These are phyloP conservation scores for Poeciliopsis gracilis DNA, from an alignment of 2,797 vertebrate species.

Conservation along the genomic window DNA sequence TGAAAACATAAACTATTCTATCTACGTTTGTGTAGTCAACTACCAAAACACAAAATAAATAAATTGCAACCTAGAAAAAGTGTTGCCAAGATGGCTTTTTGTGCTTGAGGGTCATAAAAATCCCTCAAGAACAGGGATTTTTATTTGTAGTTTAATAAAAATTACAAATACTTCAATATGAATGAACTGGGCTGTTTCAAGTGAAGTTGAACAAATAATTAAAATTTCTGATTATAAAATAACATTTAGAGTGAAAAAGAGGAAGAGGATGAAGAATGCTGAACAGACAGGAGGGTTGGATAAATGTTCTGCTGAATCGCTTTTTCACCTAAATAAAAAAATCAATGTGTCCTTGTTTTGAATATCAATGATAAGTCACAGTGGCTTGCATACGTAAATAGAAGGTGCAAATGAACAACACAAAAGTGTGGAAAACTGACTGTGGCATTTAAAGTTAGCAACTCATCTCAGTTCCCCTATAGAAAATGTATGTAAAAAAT, in stretches of 20 bases:
- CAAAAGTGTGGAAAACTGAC: slow-evolving; percentile 37
- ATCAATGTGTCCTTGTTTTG: slow-evolving; percentile 72
- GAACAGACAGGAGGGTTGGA: slow-evolving; percentile 54
- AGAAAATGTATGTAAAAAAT: background rate
- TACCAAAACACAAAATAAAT: background rate
- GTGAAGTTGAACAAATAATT: slow-evolving; percentile 14
- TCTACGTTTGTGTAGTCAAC: background rate
- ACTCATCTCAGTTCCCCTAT: background rate
- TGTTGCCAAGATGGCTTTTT: background rate
- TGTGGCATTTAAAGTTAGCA: slow-evolving; percentile 43
- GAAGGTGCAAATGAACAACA: slow-evolving; percentile 23
- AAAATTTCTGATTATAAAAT: slow-evolving; percentile 9
- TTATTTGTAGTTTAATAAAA: background rate
- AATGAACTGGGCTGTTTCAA: slow-evolving; percentile 11
- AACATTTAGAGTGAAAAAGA: slow-evolving; percentile 5
- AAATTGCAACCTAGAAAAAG: background rate
- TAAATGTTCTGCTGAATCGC: slow-evolving; percentile 67
- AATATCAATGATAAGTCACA: slow-evolving; percentile 64
- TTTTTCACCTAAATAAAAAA: slow-evolving; percentile 64
- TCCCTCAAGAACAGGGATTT: too few species aligned
- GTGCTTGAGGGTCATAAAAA: background rate
- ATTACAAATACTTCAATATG: background rate
- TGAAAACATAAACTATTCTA: slow-evolving; percentile 18
- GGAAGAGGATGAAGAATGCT: slow-evolving; percentile 36
- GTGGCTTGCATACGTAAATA: slow-evolving; percentile 48